phyloP scores from a whole-genome alignment of 2,888 invertebrate genomes.

The Blera fallax region DNA sequence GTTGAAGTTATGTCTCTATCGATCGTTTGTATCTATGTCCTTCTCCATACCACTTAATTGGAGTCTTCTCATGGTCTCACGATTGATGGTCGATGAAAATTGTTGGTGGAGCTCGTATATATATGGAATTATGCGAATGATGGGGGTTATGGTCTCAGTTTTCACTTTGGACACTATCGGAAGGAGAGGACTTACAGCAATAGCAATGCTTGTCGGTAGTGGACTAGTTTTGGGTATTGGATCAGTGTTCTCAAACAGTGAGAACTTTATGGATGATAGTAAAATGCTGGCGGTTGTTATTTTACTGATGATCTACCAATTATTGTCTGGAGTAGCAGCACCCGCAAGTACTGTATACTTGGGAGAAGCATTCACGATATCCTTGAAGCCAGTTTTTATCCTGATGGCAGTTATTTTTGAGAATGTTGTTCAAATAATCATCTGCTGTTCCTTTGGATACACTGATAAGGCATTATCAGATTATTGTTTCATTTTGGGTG shows the following conservation, averaged over 20 bases:
- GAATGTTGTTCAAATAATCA: slow-evolving; percentile 73
- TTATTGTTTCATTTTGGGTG: slow-evolving; percentile 75
- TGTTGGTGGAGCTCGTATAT: slow-evolving; percentile 72
- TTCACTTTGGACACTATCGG: slow-evolving; percentile 74
- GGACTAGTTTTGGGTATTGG: slow-evolving; percentile 74
- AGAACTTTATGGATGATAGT: neutral
- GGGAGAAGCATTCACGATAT: slow-evolving; percentile 77
- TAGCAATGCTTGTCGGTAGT: slow-evolving; percentile 74
- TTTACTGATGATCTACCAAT: slow-evolving; percentile 74
- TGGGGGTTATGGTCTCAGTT: slow-evolving; percentile 63
- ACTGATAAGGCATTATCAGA: neutral
- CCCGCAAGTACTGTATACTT: slow-evolving; percentile 75
- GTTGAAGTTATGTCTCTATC: slow-evolving; percentile 73
- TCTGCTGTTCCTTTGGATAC: slow-evolving; percentile 2
- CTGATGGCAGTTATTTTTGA: slow-evolving; percentile 75
- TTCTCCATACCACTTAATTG: slow-evolving; percentile 75
- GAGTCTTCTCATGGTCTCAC: neutral
- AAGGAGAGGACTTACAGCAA: slow-evolving; percentile 74
- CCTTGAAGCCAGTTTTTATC: slow-evolving; percentile 75
- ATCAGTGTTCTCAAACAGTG: slow-evolving; percentile 64
- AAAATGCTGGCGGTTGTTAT: slow-evolving; percentile 56
- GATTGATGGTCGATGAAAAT: neutral
- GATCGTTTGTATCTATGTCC: slow-evolving; percentile 75
- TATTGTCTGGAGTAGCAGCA: slow-evolving; percentile 75
- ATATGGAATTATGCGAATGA: slow-evolving; percentile 72